phyloP scores from a whole-genome alignment of 2,797 vertebrate genomes.

The Hirundo rustica region DNA sequence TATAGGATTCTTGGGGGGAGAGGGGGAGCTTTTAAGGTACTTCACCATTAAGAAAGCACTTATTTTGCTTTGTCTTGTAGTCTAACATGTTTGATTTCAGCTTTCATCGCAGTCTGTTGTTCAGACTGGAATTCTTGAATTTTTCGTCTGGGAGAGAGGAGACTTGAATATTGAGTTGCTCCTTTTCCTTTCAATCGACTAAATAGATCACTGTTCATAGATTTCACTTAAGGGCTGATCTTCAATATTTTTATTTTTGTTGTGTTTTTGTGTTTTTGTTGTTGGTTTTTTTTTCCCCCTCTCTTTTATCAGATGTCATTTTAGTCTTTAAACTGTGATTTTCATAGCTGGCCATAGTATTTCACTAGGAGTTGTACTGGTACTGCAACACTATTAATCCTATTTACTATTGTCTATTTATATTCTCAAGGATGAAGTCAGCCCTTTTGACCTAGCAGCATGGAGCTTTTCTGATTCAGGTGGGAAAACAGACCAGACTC shows the following conservation, averaged over 20 bases:
- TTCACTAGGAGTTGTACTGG: background rate
- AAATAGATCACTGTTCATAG: background rate
- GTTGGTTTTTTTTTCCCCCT: no score
- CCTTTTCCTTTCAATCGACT: background rate
- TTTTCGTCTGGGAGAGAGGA: background rate
- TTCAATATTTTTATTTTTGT: no score
- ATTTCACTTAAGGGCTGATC: background rate
- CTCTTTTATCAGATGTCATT: no score
- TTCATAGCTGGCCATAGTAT: background rate
- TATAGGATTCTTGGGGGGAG: background rate
- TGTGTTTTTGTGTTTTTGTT: no score
- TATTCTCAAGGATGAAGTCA: slow-evolving; percentile 13
- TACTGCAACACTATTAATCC: slow-evolving; percentile 1
- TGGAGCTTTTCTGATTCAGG: background rate
- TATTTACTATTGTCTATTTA: slow-evolving; percentile 35
- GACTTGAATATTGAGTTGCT: background rate
- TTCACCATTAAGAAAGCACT: background rate
- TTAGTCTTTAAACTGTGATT: background rate
- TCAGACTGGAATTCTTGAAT: background rate
- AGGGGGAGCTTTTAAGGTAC: background rate
- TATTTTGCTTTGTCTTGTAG: background rate
- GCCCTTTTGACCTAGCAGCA: background rate
- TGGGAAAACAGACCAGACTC: background rate
- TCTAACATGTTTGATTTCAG: background rate
- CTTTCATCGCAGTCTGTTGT: background rate